Base-by-base conservation (phyloP, 23 tunicate genomes). In the Botrylloides violaceus region DNA sequence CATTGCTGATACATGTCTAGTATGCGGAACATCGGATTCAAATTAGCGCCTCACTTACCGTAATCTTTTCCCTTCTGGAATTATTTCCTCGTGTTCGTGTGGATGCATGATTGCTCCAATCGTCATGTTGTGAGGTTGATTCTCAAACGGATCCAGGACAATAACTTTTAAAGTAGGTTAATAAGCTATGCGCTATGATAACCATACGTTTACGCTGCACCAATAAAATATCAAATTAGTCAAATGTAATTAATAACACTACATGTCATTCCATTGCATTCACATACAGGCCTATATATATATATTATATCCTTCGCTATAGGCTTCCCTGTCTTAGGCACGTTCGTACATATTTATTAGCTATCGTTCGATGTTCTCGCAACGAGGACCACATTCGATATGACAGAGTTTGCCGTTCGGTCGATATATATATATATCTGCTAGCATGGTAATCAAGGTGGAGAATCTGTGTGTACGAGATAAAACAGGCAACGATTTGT, bases 21-120 rank as follows among this genome's bases (percentile, higher is more conserved):
- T n/a, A n/a, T n/a, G n/a, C n/a, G n/a, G 18, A 47, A 12, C 55
- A 47, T 47, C 12, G 18, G 18, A 47, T 12, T 12, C 12, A 12
- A 12, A 58, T 58, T 23, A 19, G 35, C 36, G 20, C 20, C 32
- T 3, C 7, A 63, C 59, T 18, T 38, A 68, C 74, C 74, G 12
- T 37, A 68, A 26, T 32, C 74, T 35, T 26, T 36, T 68, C 2
- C 74, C 74, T 37, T 68, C 74, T 21, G 74, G 74, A 5, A 68
- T 43, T 35, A 37, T 43, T 60, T 60, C 65, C 26, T 68, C 58
- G 6, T 36, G 29, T 18, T 60, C 30, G 1, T 39, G 28, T 1
- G 56, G 74, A 68, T 68, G 74, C 59, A 9, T 39, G 25, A 26
- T 39, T 22, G 29, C 20, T 24, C 74, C 58, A 25, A 68, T 43